phyloP scores from a whole-genome alignment of 1,140 invertebrate species.

The fruit fly (Drosophila melanogaster) region Release_6_plus_ISO1_MT NC_004354.4:9619501-9620000 shows the following conservation, averaged over 20 bases:
- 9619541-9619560: conserved; percentile 37
- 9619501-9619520: conserved; percentile 23
- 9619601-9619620: background rate
- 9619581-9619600: no score
- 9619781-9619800: conserved; percentile 7
- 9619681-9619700: conserved; percentile 35
- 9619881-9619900: background rate
- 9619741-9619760: conserved; percentile 12
- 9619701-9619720: conserved; percentile 22
- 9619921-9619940: background rate
- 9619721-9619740: conserved; percentile 34
- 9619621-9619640: conserved; percentile 3
- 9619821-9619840: background rate
- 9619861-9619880: background rate
- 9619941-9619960: background rate
- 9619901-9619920: background rate
- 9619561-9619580: conserved; percentile 17
- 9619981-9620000: no score
- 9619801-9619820: background rate
- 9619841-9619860: background rate
- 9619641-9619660: background rate
- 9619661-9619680: conserved; percentile 15
- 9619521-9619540: conserved; percentile 21
- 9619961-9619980: no score
- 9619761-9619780: conserved; percentile 1